Conservation (phyloP, 2,888 invertebrate species). For the Magallana nippona region DNA sequence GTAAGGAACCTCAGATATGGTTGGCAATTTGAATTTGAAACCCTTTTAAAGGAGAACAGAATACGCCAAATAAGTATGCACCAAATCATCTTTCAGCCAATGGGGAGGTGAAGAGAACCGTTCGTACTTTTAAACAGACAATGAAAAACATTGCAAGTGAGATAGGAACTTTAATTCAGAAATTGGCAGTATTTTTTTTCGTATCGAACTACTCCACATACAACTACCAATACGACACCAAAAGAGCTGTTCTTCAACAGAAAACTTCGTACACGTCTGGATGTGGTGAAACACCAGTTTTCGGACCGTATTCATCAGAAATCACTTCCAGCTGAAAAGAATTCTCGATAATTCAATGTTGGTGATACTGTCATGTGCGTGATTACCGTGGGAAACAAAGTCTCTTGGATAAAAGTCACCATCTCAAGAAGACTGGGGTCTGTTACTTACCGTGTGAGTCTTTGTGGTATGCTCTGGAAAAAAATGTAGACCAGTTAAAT, state of each 20-base stretch:
- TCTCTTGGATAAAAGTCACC: slow-evolving; percentile 23
- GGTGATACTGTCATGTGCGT: slow-evolving; percentile 34
- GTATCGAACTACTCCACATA: slow-evolving; percentile 34
- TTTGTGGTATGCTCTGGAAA: slow-evolving; percentile 35
- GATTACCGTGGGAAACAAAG: slow-evolving; percentile 32
- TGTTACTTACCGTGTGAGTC: slow-evolving; percentile 40
- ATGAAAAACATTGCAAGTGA: background rate
- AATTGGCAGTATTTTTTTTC: slow-evolving; percentile 35
- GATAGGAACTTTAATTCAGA: slow-evolving; percentile 33
- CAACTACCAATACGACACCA: background rate
- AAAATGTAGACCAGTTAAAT: slow-evolving; percentile 38
- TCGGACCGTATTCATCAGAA: background rate
- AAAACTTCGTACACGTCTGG: slow-evolving; percentile 3
- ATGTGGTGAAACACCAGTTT: background rate
- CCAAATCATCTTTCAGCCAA: background rate
- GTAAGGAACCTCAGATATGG: slow-evolving; percentile 41
- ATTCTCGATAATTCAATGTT: background rate
- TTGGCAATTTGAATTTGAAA: slow-evolving; percentile 41
- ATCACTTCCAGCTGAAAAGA: background rate
- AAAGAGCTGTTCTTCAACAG: slow-evolving; percentile 13
- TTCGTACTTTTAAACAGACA: background rate
- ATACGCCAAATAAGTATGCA: slow-evolving; percentile 6
- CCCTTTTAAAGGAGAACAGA: background rate
- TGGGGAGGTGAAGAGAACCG: background rate
- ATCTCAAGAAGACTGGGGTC: slow-evolving; percentile 41